Percentiles rank a stretch among this genome's conserved stretches.
Evolutionary conservation across 1,140 invertebrate genomes (phyloP).

Genomic region (Neodiprion pinetum): DNA sequence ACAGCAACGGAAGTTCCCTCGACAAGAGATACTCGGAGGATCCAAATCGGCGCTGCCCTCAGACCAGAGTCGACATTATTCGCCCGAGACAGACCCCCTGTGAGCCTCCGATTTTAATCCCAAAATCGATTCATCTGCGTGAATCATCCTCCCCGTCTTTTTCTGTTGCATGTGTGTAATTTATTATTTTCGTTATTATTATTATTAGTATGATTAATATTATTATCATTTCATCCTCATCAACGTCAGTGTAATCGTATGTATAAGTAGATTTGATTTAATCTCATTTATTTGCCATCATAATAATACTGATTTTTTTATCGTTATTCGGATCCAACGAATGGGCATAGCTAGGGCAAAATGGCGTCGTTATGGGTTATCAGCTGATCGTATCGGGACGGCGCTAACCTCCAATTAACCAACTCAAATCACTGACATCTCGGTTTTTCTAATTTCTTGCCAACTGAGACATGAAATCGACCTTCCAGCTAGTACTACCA

Average conservation of each 20-base stretch:
- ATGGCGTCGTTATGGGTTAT: background rate
- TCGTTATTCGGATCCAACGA: background rate
- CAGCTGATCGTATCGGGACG: background rate
- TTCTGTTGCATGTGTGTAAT: conserved; percentile 61
- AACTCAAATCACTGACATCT: too few species aligned
- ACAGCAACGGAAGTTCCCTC: conserved; percentile 68
- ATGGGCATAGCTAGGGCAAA: too few species aligned
- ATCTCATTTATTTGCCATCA: background rate
- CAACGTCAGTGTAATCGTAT: conserved; percentile 1
- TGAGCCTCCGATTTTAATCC: conserved; percentile 55
- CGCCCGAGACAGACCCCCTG: conserved; percentile 72
- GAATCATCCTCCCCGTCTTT: conserved; percentile 57
- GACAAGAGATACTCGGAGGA: conserved; percentile 80
- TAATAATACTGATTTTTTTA: conserved; percentile 13
- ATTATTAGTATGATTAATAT: background rate
- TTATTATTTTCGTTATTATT: conserved; percentile 32
- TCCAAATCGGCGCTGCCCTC: conserved; percentile 74
- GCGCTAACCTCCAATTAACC: background rate
- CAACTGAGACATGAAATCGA: too few species aligned
- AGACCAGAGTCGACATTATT: conserved; percentile 74
- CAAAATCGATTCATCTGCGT: conserved; percentile 51
- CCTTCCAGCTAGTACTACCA: too few species aligned
- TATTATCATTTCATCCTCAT: conserved; percentile 14
- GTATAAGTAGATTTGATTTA: conserved; percentile 15
- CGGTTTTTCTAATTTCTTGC: too few species aligned